Evolutionary conservation across 2,113 vertebrate genomes (phyloP).

Genomic region (Urocynchramus pylzowi): DNA sequence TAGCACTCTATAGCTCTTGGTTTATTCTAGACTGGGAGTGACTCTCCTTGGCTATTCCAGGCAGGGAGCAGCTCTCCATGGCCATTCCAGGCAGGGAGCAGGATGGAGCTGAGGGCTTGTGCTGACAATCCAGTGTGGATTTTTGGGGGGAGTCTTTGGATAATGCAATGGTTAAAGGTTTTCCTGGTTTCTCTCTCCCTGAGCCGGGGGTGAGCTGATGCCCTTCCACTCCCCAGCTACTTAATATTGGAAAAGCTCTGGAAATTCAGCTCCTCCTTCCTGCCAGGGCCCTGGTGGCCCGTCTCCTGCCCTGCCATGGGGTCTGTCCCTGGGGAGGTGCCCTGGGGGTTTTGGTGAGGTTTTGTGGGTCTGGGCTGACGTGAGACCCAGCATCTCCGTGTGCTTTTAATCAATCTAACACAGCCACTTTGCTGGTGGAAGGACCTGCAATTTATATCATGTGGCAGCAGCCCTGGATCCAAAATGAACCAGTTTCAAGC

Average conservation of each 20-base stretch:
- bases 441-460: neutral
- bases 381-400: accelerated
- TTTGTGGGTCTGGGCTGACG: neutral
- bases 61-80: neutral
- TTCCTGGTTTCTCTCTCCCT: neutral
- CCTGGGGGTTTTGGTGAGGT: neutral
- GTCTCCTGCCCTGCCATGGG: neutral
- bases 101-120: neutral
- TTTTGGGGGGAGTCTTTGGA: neutral
- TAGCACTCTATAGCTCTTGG: neutral
- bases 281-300: neutral
- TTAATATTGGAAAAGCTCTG: neutral
- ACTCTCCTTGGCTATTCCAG: neutral
- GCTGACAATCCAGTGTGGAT: neutral
- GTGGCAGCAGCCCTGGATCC: neutral
- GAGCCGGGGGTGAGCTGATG: neutral
- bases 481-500: neutral
- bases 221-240: neutral
- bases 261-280: neutral
- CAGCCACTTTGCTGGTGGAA: neutral
- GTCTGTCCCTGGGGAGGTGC: neutral
- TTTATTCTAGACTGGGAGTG: neutral
- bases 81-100: too few species aligned
- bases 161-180: neutral
- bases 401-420: neutral